These are phyloP conservation scores for Pristionchus exspectatus DNA, from an alignment of 2,888 invertebrate species.

Conservation along the genomic window DNA sequence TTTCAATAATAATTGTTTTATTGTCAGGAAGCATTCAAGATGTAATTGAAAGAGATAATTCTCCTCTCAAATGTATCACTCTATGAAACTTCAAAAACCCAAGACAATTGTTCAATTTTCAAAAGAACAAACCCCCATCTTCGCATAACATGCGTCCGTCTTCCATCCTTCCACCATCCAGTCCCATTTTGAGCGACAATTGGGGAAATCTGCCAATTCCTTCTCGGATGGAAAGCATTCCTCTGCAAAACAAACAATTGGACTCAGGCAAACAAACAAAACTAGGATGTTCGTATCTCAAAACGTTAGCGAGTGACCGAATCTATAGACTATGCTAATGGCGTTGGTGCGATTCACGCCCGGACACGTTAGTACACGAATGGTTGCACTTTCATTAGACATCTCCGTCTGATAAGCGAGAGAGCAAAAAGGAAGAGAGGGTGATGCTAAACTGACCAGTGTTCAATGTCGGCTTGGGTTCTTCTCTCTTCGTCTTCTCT, in stretches of 20 bases:
- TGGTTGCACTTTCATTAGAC: not conserved
- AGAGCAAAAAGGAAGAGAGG: not conserved
- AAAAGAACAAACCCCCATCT: conserved; percentile 73
- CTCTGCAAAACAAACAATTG: not conserved
- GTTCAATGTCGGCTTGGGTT: not conserved
- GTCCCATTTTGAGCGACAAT: conserved; percentile 48
- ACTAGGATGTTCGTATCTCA: no score
- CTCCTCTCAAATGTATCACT: not conserved
- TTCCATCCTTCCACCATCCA: conserved; percentile 81
- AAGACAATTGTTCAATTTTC: not conserved
- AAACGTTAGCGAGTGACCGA: not conserved
- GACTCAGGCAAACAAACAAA: not conserved
- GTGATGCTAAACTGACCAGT: not conserved
- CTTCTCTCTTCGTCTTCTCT: not conserved
- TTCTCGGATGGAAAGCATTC: conserved; percentile 4
- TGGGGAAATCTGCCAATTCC: conserved; percentile 41
- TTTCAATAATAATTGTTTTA: no score
- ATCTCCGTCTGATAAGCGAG: not conserved
- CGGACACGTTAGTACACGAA: conserved; percentile 13
- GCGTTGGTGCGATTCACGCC: not conserved
- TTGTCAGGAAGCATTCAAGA: no score
- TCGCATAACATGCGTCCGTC: conserved; percentile 80
- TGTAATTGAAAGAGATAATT: not conserved
- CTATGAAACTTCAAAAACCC: not conserved
- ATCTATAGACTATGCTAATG: not conserved